These are phyloP conservation scores for Myxocyprinus asiaticus DNA, from an alignment of 2,113 vertebrate species.

Conservation along the genomic window DNA sequence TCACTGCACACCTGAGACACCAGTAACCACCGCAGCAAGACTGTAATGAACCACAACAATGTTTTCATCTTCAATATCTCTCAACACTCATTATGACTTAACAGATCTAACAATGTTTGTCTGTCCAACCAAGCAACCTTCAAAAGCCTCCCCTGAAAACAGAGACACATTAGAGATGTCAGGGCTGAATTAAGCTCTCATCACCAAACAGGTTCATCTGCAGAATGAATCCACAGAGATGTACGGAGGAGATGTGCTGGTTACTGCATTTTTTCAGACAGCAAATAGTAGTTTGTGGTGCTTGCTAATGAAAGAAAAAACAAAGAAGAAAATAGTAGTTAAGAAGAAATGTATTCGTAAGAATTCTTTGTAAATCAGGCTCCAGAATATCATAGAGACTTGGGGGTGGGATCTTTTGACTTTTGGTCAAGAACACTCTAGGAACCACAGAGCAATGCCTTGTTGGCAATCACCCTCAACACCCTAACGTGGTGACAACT, in stretches of 20 bases:
- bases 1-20: constrained; percentile 8
- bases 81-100: constrained; percentile 29
- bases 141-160: constrained; percentile 1
- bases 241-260: neutral
- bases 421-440: too few species aligned
- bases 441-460: too few species aligned
- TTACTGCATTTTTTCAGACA: neutral
- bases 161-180: neutral
- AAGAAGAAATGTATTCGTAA: too few species aligned
- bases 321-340: too few species aligned
- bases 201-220: neutral
- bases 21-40: neutral
- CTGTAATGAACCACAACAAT: constrained; percentile 25
- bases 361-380: too few species aligned
- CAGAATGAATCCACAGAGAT: neutral
- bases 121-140: neutral
- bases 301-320: too few species aligned
- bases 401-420: too few species aligned
- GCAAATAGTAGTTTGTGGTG: too few species aligned
- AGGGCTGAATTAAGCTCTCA: neutral
- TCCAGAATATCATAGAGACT: too few species aligned
- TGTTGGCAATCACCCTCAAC: too few species aligned
- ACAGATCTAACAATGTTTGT: constrained; percentile 23
- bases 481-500: too few species aligned
- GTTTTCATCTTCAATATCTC: constrained; percentile 31